Evolutionary conservation across 2,113 vertebrate genomes (phyloP), one percentile per base, ranked within the genome.

Genomic region (Anarrhichthys ocellatus): DNA sequence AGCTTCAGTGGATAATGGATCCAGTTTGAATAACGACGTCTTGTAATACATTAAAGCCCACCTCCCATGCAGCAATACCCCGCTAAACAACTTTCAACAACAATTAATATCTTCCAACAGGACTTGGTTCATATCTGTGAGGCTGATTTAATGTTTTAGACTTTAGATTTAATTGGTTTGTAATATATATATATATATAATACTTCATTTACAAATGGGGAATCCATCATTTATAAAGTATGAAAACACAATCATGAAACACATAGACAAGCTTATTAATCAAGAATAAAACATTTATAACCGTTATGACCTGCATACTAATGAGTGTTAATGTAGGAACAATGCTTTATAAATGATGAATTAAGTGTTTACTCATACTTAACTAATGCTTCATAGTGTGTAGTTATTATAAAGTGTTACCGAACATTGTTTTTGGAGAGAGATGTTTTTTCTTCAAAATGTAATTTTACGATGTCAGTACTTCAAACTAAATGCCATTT

Each of bases 1-100:
- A 85, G 89, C 84, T 90, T 92, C 66, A 69, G 87, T 64, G 80
- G 82, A 90, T 87, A 89, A 89, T 83, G 82, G 88, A 92, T 85
- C 73, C 75, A 67, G 32, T 89, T 90, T 88, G 76, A 91, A 89
- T 88, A 91, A 88, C 78, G 46, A 52, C 50, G 34, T 76, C 81
- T 87, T 85, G 64, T 91, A 85, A 66, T 75, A 40, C 29, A 80
- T 80, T 79, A 75, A n/a, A 73, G 66, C 24, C 32, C 48, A 69
- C 86, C 48, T 61, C 46, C 4, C 5, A 52, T 64, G 13, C 36
- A 80, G 78, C 65, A 82, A 78, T 40, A 81, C 24, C 24, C 36
- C 32, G 34, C 22, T 48, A 83, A 80, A 79, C 32, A 80, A 83
- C 67, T 66, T 78, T 73, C 32, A 76, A 20, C 32, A 56, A 15